phyloP scores from a whole-genome alignment of 2,797 vertebrate species.

The Myripristis jacobus region DNA sequence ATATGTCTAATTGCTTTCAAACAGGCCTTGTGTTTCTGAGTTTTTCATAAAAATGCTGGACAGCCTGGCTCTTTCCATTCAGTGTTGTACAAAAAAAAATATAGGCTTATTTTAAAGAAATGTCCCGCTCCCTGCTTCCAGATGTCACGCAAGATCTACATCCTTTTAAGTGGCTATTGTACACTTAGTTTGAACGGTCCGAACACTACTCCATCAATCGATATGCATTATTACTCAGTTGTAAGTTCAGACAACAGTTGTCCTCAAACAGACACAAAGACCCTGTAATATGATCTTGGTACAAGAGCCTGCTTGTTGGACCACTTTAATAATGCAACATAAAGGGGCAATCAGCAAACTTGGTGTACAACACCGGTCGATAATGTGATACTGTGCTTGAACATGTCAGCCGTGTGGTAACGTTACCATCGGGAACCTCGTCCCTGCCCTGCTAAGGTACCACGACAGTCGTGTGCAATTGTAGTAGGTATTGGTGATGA shows the following conservation, averaged over 20 bases:
- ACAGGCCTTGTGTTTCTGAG: background rate
- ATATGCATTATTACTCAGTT: conserved; percentile 67
- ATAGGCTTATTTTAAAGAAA: conserved; percentile 36
- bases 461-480: conserved; percentile 21
- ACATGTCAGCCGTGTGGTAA: conserved; percentile 41
- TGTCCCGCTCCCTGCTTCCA: conserved; percentile 40
- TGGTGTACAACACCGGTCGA: conserved; percentile 65
- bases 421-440: conserved; percentile 50
- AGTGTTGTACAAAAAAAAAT: conserved; percentile 36
- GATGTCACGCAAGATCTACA: conserved; percentile 41
- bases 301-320: conserved; percentile 66
- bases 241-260: conserved; percentile 67
- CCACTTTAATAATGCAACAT: conserved; percentile 82
- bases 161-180: conserved; percentile 11
- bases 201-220: conserved; percentile 46
- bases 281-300: conserved; percentile 75
- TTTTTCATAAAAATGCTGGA: conserved; percentile 14
- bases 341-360: conserved; percentile 63
- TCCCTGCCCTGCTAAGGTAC: conserved; percentile 17
- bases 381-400: conserved; percentile 66
- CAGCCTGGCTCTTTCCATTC: conserved; percentile 68
- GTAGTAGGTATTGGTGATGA: conserved; percentile 33
- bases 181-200: conserved; percentile 36
- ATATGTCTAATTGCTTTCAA: background rate
- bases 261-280: conserved; percentile 53